Percentiles rank a stretch among this genome's conserved stretches.
Evolutionary conservation across 2,888 invertebrate species (phyloP).

Genomic region (Perizoma affinitatum): DNA sequence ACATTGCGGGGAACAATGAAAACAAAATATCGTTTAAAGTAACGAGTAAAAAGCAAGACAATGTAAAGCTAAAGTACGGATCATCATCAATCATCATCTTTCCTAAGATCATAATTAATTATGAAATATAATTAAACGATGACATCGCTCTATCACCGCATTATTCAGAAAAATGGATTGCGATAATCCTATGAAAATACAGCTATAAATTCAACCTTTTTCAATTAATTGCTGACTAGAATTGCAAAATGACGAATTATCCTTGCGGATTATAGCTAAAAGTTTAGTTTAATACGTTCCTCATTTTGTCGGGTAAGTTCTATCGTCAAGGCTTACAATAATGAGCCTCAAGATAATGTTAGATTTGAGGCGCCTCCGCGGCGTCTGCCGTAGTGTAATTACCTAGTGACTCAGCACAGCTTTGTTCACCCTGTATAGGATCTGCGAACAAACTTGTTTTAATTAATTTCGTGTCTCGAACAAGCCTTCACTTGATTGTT

Average conservation of each 20-base stretch:
- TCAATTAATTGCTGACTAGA: background rate
- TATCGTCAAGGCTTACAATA: slow-evolving; percentile 55
- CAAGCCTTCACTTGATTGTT: slow-evolving; percentile 82
- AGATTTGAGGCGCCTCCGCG: slow-evolving; percentile 70
- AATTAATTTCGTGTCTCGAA: slow-evolving; percentile 84
- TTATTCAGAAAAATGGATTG: slow-evolving; percentile 56
- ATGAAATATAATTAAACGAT: slow-evolving; percentile 82
- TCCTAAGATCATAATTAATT: slow-evolving; percentile 80
- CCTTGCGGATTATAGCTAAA: slow-evolving; percentile 35
- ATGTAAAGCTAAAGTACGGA: slow-evolving; percentile 63
- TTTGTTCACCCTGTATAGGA: slow-evolving; percentile 82
- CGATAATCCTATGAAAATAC: slow-evolving; percentile 46
- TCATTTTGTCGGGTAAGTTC: slow-evolving; percentile 30
- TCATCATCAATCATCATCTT: slow-evolving; percentile 79
- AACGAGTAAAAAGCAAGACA: slow-evolving; percentile 76
- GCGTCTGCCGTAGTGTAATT: slow-evolving; percentile 75
- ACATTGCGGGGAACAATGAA: slow-evolving; percentile 70
- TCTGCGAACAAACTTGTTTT: slow-evolving; percentile 85
- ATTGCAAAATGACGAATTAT: background rate
- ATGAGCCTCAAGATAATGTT: slow-evolving; percentile 70
- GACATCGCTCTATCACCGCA: slow-evolving; percentile 74
- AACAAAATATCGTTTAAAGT: slow-evolving; percentile 74
- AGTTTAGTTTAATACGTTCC: slow-evolving; percentile 27
- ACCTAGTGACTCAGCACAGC: slow-evolving; percentile 82
- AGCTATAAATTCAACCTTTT: slow-evolving; percentile 40